Conservation (phyloP, 1,140 invertebrate species). For the Conus ventricosus region DNA sequence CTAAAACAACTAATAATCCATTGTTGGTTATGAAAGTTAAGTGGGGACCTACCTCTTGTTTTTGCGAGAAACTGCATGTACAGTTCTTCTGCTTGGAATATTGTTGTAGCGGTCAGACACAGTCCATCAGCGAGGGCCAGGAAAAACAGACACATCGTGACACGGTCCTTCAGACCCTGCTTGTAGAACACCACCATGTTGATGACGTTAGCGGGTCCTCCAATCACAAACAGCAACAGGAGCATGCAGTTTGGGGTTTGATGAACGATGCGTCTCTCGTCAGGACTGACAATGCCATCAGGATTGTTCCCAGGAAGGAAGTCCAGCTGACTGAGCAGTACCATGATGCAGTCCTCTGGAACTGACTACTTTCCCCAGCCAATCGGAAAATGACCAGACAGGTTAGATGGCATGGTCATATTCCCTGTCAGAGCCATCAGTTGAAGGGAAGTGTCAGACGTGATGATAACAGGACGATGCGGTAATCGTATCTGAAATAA, state of each 20-base stretch:
- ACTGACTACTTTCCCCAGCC: no score
- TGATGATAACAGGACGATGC: no score
- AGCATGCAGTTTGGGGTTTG: background rate
- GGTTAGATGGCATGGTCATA: no score
- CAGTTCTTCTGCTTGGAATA: background rate
- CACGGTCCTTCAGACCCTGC: constrained; percentile 7
- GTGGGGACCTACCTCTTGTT: background rate
- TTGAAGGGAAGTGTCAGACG: no score
- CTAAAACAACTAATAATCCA: background rate
- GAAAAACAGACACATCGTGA: background rate
- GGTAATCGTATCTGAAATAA: no score
- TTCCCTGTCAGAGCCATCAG: no score
- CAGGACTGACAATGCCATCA: background rate
- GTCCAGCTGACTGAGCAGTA: background rate
- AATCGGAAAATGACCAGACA: no score
- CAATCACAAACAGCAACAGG: background rate
- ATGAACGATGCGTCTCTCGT: background rate
- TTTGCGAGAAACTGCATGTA: background rate
- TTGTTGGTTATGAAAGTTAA: background rate
- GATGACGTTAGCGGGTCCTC: background rate
- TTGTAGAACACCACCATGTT: constrained; percentile 9
- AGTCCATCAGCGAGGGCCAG: background rate
- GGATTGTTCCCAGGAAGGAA: background rate
- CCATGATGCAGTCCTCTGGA: no score
- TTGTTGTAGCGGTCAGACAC: background rate